phyloP scores from a whole-genome alignment of 2,888 invertebrate genomes.

The Orthosia cruda region DNA sequence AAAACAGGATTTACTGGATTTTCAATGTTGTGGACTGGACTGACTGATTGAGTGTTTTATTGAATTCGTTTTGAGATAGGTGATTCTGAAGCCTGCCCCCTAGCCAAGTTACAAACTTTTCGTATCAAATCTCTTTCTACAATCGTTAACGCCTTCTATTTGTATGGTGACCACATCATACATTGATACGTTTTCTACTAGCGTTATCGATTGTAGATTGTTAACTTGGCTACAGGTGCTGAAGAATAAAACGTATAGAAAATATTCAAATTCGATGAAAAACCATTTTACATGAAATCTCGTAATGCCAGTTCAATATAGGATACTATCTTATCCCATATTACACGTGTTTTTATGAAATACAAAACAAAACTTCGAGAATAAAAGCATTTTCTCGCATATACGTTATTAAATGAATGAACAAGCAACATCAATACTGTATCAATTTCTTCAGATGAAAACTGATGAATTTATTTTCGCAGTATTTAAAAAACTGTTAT shows the following conservation, averaged over 20 bases:
- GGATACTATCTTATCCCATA: no score
- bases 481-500: conserved; percentile 52
- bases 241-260: background rate
- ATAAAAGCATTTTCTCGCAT: background rate
- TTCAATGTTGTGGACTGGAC: conserved; percentile 33
- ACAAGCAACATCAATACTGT: background rate
- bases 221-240: no score
- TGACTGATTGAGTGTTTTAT: conserved; percentile 35
- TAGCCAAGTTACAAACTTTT: no score
- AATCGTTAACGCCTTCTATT: no score
- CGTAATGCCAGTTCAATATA: background rate
- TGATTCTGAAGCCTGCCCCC: background rate
- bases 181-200: no score
- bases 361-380: background rate
- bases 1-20: conserved; percentile 66
- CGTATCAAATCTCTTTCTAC: no score
- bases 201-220: no score
- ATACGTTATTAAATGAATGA: conserved; percentile 20
- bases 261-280: background rate
- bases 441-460: conserved; percentile 27
- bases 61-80: background rate
- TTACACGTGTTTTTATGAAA: conserved; percentile 1
- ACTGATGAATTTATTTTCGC: conserved; percentile 27
- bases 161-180: no score
- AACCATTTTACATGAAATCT: background rate